These are phyloP conservation scores for Wasmannia auropunctata DNA, from an alignment of 1,140 invertebrate species.

Conservation along the genomic window DNA sequence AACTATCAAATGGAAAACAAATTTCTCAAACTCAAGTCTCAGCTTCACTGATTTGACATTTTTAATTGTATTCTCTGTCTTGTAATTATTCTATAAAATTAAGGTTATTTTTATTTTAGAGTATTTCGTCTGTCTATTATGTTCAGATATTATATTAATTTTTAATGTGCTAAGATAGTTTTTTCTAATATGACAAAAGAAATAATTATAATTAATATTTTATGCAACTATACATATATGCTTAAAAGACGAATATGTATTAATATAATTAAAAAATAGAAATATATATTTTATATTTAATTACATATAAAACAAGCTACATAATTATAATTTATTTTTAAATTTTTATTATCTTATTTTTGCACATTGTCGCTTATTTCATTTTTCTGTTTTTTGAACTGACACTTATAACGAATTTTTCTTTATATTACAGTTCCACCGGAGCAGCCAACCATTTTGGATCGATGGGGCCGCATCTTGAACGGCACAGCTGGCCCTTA, in stretches of 20 bases:
- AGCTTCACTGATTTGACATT: background rate
- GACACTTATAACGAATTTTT: background rate
- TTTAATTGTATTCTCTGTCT: background rate
- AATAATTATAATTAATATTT: background rate
- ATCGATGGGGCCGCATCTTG: constrained; percentile 90
- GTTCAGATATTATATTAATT: background rate
- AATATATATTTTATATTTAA: background rate
- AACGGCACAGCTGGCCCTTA: constrained; percentile 91
- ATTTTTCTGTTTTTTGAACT: background rate
- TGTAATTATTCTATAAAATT: background rate
- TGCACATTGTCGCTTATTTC: background rate
- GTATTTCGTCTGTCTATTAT: background rate
- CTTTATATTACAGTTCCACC: constrained; percentile 91
- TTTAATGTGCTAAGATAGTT: background rate
- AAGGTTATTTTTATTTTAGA: background rate
- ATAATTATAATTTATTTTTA: background rate
- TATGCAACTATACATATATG: background rate
- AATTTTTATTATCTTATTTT: background rate
- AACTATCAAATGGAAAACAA: background rate
- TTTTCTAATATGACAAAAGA: background rate
- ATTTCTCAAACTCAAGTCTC: background rate
- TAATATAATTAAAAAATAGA: background rate
- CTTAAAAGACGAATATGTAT: background rate
- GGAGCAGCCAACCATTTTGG: constrained; percentile 93
- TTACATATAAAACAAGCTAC: background rate